Conservation (phyloP, 2,888 invertebrate species). For the Brachyptera risi region DNA sequence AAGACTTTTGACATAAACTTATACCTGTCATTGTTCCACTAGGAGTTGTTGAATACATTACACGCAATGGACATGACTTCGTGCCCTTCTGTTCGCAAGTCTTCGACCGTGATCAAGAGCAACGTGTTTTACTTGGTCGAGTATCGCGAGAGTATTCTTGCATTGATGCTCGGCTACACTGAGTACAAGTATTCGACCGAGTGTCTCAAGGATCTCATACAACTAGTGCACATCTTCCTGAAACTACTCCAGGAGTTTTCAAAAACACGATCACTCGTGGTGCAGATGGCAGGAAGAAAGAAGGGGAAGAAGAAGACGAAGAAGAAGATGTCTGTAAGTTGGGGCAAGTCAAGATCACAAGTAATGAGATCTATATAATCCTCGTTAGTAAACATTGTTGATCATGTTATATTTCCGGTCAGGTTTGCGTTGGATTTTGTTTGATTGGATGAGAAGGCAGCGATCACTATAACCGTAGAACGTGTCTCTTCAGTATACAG, state of each 20-base stretch:
- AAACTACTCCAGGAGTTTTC: slow-evolving; percentile 75
- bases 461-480: no score
- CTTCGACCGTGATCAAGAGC: slow-evolving; percentile 82
- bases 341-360: no score
- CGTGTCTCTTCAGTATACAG: no score
- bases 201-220: slow-evolving; percentile 82
- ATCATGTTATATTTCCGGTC: no score
- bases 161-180: slow-evolving; percentile 76
- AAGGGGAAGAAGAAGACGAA: no score
- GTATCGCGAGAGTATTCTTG: slow-evolving; percentile 84
- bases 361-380: no score
- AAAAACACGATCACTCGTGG: slow-evolving; percentile 58
- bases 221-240: slow-evolving; percentile 84
- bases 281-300: slow-evolving; percentile 58
- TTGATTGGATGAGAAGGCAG: no score
- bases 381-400: no score
- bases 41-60: slow-evolving; percentile 83
- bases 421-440: no score
- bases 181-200: slow-evolving; percentile 78
- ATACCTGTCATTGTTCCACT: slow-evolving; percentile 38
- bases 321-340: slow-evolving; percentile 35
- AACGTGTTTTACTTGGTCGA: slow-evolving; percentile 92
- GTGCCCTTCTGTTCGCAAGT: slow-evolving; percentile 67
- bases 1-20: no score
- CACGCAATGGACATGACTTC: slow-evolving; percentile 73